A percentile compares a stretch with the other conserved stretches of the same genome.
Conservation (phyloP, 2,797 vertebrate genomes). For the Phyllotis vaccarum region DNA sequence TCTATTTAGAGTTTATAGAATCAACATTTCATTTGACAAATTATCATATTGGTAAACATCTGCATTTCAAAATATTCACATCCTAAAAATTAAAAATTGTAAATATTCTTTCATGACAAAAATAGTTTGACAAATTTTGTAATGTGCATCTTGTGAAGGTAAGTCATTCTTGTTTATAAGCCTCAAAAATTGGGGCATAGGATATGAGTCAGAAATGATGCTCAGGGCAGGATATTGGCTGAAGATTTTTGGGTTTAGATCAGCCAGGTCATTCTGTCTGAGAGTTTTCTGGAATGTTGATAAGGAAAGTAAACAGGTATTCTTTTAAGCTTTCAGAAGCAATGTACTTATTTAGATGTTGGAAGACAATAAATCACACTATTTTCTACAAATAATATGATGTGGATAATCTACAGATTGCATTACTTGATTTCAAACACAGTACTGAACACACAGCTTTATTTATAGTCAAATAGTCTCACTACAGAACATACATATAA, state of each 20-base stretch:
- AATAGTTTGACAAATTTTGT: background rate
- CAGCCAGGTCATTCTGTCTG: background rate
- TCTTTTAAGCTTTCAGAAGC: background rate
- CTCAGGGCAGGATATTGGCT: background rate
- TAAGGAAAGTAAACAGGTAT: background rate
- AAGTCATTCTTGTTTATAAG: background rate
- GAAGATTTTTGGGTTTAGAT: rapidly evolving
- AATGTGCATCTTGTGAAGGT: background rate
- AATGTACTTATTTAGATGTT: background rate
- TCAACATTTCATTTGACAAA: constrained; percentile 26
- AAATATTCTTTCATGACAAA: background rate
- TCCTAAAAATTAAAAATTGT: background rate
- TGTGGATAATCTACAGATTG: background rate
- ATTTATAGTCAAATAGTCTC: background rate
- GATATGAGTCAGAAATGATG: background rate
- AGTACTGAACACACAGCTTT: background rate
- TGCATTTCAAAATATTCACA: background rate
- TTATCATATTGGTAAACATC: background rate
- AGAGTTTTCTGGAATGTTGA: background rate
- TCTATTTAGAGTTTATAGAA: background rate
- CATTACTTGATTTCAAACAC: background rate
- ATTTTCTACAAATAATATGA: background rate
- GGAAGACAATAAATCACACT: background rate
- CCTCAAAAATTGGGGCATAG: background rate
- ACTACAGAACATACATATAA: background rate